Evolutionary conservation across 2,888 invertebrate species (phyloP).

Genomic region (Thalpophila matura): DNA sequence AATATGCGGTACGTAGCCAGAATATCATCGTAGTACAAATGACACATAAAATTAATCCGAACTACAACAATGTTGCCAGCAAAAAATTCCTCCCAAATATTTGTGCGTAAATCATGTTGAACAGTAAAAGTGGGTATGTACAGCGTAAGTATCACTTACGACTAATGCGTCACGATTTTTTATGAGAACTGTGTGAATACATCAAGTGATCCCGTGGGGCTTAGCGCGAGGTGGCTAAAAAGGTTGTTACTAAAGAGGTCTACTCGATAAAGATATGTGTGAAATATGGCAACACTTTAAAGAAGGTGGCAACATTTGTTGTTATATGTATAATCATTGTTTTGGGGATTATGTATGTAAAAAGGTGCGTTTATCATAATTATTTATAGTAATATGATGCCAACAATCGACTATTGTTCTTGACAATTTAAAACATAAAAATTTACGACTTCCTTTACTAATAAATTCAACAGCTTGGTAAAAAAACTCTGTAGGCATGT

Average conservation of each 20-base stretch:
- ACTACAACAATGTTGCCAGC: constrained; percentile 42
- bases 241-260: constrained; percentile 52
- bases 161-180: constrained; percentile 76
- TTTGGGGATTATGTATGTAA: not conserved
- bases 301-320: constrained; percentile 29
- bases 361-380: constrained; percentile 3
- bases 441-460: constrained; percentile 29
- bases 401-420: constrained; percentile 1
- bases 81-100: constrained; percentile 62
- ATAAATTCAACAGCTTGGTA: not conserved
- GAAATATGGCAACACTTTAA: constrained; percentile 50
- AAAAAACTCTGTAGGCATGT: too few species aligned
- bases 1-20: too few species aligned
- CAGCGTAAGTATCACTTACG: constrained; percentile 69
- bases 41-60: constrained; percentile 22
- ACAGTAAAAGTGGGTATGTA: constrained; percentile 56
- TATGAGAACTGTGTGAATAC: constrained; percentile 72
- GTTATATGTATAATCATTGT: constrained; percentile 8
- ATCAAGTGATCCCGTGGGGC: constrained; percentile 66
- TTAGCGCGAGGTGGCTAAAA: constrained; percentile 55
- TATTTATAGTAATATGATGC: not conserved
- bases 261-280: constrained; percentile 59
- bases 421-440: constrained; percentile 31
- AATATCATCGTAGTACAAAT: too few species aligned
- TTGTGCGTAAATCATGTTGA: constrained; percentile 52